These are phyloP conservation scores for Callopanchax toddi DNA, from an alignment of 2,113 vertebrate species.

Conservation along the genomic window DNA sequence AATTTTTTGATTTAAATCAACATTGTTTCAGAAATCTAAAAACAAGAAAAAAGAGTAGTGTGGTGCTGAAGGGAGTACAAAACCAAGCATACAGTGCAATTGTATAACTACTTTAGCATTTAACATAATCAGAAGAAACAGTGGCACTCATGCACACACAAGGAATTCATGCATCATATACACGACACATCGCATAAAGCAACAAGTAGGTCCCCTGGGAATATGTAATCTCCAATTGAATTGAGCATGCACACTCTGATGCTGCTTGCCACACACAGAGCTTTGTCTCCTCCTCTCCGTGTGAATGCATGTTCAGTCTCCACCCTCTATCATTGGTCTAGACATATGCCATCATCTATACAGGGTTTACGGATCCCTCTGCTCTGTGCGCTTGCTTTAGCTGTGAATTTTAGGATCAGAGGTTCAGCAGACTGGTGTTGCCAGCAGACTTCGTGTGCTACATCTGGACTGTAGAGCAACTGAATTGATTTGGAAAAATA, in stretches of 20 bases:
- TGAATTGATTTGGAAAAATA: slow-evolving; percentile 27
- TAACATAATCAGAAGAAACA: slow-evolving; percentile 6
- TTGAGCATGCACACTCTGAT: slow-evolving; percentile 53
- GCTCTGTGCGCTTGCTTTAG: slow-evolving; percentile 29
- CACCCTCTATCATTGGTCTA: slow-evolving; percentile 61
- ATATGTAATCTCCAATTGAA: slow-evolving; percentile 53
- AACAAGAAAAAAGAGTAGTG: background rate
- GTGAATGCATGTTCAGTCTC: slow-evolving; percentile 63
- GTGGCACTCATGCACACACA: background rate
- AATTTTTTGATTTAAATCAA: slow-evolving; percentile 6
- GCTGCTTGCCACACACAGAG: slow-evolving; percentile 49
- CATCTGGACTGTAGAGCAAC: slow-evolving; percentile 30
- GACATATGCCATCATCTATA: slow-evolving; percentile 56
- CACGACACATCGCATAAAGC: slow-evolving; percentile 49
- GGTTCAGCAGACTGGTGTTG: slow-evolving; percentile 1
- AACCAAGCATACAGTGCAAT: slow-evolving; percentile 7
- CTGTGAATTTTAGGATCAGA: slow-evolving; percentile 21
- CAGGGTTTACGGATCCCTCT: slow-evolving; percentile 55
- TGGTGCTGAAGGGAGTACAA: background rate
- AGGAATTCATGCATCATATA: slow-evolving; percentile 6
- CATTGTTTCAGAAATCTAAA: slow-evolving; percentile 3
- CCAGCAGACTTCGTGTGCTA: slow-evolving; percentile 16
- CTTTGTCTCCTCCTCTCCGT: slow-evolving; percentile 67
- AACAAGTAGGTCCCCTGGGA: slow-evolving; percentile 57
- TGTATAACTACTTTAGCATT: background rate